Base-by-base conservation (phyloP, 2,113 vertebrate genomes). In the Nicator chloris region DNA sequence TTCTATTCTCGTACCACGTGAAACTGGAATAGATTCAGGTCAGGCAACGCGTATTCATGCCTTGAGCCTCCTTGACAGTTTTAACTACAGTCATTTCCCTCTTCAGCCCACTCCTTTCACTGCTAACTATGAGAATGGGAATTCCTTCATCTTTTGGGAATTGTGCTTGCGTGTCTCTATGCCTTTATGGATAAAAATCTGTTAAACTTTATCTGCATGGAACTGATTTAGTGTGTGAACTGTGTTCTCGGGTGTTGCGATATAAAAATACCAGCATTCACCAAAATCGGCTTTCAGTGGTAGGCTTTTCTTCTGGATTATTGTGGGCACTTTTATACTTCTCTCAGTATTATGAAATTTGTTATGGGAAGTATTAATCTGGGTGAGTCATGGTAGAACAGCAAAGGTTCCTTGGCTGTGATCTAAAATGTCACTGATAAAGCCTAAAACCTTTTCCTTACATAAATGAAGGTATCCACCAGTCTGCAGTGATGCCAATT, bases 11-110 rank as follows among this genome's bases (percentile, higher is more conserved):
- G 6, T 75, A 94, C 44, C 49, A 78, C 44, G 26, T 68, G 69
- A 91, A 94, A 96, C 76, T 96, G 92, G 95, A 96, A 82, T 69
- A 75, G 82, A 76, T 95, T 96, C 86, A 90, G 88, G 80, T 90
- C 86, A 94, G 81, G 56, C 84, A 95, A 71, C 78, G 56, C 17
- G 19, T 88, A 80, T 92, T 96, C 86, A 72, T 92, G 95, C 69
- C 75, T 77, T 80, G 80, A 94, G 92, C 75, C 49, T 95, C 86
- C 92, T 92, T 92, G 88, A 84, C 69, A 81, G 53, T 72, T 93
- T 76, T 81, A 92, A 83, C 87, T 90, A 6, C 30, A 92, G 82
- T 85, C 24, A 84, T 72, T 95, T 96, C 76, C 72, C 80, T 94
- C 88, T 95, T 24, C 91, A 83, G 60, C 94, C 90, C 82, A 90